Conservation (phyloP, 2,888 invertebrate species). For the Pantelozetes paolii region DNA sequence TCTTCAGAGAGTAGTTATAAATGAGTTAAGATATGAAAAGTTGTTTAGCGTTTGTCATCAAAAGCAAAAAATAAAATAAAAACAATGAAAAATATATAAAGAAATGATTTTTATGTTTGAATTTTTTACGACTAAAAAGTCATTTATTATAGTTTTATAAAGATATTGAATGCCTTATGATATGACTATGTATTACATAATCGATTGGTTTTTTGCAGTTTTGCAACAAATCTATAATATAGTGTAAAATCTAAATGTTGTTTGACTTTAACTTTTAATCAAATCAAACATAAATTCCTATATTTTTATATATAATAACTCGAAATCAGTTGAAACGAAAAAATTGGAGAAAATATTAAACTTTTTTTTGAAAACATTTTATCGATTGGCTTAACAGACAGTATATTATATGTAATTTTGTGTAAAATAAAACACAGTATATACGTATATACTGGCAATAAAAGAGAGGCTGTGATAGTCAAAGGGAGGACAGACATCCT, state of each 20-base stretch:
- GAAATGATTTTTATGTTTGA: too few relatives aligned
- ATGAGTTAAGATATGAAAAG: too few relatives aligned
- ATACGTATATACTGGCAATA: too few relatives aligned
- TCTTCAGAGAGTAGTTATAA: background rate
- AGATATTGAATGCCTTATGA: background rate
- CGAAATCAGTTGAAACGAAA: background rate
- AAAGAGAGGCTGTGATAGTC: background rate
- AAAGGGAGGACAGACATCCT: background rate
- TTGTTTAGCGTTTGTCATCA: too few relatives aligned
- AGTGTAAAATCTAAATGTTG: background rate
- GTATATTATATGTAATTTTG: background rate
- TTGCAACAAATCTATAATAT: background rate
- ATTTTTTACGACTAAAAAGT: too few relatives aligned
- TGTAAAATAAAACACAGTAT: background rate
- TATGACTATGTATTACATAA: background rate
- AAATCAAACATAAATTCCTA: background rate
- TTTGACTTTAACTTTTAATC: conserved; percentile 4
- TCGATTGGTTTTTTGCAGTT: background rate
- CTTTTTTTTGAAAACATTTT: background rate
- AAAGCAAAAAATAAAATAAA: too few relatives aligned
- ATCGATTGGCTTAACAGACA: background rate
- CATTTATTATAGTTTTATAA: too few relatives aligned
- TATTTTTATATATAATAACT: too few relatives aligned
- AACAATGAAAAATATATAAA: too few relatives aligned
- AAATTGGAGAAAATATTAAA: background rate